Conservation (phyloP, 1,140 invertebrate genomes). For the Drusus annulatus region DNA sequence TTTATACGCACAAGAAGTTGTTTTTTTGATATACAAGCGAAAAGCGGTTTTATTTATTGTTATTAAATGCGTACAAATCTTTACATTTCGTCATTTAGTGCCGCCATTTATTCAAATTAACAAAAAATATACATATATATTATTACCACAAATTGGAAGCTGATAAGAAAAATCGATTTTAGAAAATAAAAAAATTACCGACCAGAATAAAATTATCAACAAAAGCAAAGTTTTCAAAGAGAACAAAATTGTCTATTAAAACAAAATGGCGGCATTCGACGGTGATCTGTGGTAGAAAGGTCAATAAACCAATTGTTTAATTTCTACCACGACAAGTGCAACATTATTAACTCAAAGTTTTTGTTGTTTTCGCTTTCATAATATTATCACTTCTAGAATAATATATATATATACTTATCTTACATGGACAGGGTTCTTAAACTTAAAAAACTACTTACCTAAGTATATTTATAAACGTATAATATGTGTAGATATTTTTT, state of each 20-base stretch:
- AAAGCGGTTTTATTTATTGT: not conserved
- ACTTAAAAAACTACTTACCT: conserved; percentile 56
- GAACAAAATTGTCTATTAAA: no score
- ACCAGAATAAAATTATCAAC: no score
- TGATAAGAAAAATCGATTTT: no score
- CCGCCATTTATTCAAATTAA: conserved; percentile 10
- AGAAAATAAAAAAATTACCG: no score
- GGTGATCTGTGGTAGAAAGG: conserved; percentile 33
- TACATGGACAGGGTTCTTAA: conserved; percentile 59
- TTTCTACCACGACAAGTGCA: conserved; percentile 50
- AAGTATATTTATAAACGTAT: conserved; percentile 47
- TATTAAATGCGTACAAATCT: conserved; percentile 30
- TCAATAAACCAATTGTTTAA: conserved; percentile 50
- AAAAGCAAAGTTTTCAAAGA: no score
- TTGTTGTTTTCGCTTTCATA: conserved; percentile 40
- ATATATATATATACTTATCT: conserved; percentile 54
- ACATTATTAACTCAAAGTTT: conserved; percentile 46
- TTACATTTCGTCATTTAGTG: conserved; percentile 18
- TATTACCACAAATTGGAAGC: no score
- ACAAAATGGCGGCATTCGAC: conserved; percentile 28
- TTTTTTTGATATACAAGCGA: no score
- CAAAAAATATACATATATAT: not conserved
- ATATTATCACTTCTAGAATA: conserved; percentile 44
- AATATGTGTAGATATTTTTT: conserved; percentile 39
- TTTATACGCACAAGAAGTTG: no score